Evolutionary conservation across 37 sponge, comb jelly and placozoan genomes (phyloP).

Genomic region (Crambe crambe): DNA sequence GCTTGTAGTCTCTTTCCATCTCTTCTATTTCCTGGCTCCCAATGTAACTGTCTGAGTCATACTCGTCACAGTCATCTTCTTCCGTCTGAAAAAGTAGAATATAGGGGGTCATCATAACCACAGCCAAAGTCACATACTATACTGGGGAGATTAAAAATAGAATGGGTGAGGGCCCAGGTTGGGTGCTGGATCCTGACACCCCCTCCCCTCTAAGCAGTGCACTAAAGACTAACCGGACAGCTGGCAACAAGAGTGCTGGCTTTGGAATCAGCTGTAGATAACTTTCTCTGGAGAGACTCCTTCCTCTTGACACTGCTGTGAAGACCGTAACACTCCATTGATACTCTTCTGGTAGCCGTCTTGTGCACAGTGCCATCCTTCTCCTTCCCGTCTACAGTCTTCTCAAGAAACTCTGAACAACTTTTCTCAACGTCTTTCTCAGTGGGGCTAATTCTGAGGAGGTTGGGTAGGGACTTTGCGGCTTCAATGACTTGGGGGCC

Average conservation of each 20-base stretch:
- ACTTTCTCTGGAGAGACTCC: slow-evolving; percentile 29
- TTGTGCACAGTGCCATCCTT: not conserved
- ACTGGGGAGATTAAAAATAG: no score
- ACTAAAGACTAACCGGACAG: slow-evolving; percentile 8
- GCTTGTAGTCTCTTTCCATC: not conserved
- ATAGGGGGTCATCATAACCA: not conserved
- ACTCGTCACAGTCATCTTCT: slow-evolving; percentile 51
- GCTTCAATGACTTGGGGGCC: slow-evolving; percentile 47
- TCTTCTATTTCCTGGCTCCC: slow-evolving; percentile 25
- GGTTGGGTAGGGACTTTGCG: slow-evolving; percentile 64
- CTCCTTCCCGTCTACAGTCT: not conserved
- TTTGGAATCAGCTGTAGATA: slow-evolving; percentile 59
- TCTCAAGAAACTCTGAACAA: not conserved
- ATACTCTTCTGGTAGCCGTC: not conserved
- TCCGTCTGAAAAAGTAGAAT: slow-evolving; percentile 14
- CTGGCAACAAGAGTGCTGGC: slow-evolving; percentile 63
- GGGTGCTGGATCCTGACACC: no score
- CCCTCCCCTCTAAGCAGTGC: no score
- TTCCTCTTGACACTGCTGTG: slow-evolving; percentile 8
- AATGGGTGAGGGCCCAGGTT: no score
- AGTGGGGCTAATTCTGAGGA: slow-evolving; percentile 13
- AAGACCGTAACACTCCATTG: not conserved
- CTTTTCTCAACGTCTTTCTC: not conserved
- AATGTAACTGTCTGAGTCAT: slow-evolving; percentile 10
- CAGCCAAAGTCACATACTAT: not conserved